Conservation (phyloP, 2,113 vertebrate genomes). For the Misgurnus anguillicaudatus region DNA sequence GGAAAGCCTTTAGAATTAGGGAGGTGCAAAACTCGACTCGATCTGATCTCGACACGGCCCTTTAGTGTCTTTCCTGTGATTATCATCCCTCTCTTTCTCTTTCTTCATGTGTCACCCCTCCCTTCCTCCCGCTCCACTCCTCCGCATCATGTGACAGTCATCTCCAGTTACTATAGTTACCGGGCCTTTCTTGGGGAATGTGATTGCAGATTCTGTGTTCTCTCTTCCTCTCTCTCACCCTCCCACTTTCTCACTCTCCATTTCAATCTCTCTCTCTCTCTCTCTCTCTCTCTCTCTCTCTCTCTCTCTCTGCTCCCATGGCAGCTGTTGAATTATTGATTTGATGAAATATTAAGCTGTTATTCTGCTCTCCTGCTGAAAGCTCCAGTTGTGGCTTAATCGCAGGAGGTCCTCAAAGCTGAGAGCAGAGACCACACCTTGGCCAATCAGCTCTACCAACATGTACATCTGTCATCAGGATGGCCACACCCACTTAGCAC, state of each 20-base stretch:
- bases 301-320: slow-evolving; percentile 54
- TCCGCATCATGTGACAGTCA: slow-evolving; percentile 75
- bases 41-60: not conserved
- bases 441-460: not conserved
- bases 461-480: not conserved
- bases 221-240: slow-evolving; percentile 49
- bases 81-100: slow-evolving; percentile 45
- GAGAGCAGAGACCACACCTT: slow-evolving; percentile 27
- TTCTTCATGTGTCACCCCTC: slow-evolving; percentile 35
- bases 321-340: slow-evolving; percentile 72
- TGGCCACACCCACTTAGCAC: slow-evolving; percentile 43
- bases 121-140: slow-evolving; percentile 57
- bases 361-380: slow-evolving; percentile 69
- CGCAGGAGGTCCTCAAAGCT: slow-evolving; percentile 46
- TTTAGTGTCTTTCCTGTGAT: slow-evolving; percentile 40
- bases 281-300: slow-evolving; percentile 27
- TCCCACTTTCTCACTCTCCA: slow-evolving; percentile 27
- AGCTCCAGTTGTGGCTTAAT: slow-evolving; percentile 61
- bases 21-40: slow-evolving; percentile 9
- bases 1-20: slow-evolving; percentile 14
- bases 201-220: slow-evolving; percentile 58
- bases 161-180: slow-evolving; percentile 79
- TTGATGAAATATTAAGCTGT: slow-evolving; percentile 78
- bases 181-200: slow-evolving; percentile 72
- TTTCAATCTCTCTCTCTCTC: slow-evolving; percentile 10